phyloP scores from a whole-genome alignment of 2,888 invertebrate species.

The Adelphocoris suturalis region DNA sequence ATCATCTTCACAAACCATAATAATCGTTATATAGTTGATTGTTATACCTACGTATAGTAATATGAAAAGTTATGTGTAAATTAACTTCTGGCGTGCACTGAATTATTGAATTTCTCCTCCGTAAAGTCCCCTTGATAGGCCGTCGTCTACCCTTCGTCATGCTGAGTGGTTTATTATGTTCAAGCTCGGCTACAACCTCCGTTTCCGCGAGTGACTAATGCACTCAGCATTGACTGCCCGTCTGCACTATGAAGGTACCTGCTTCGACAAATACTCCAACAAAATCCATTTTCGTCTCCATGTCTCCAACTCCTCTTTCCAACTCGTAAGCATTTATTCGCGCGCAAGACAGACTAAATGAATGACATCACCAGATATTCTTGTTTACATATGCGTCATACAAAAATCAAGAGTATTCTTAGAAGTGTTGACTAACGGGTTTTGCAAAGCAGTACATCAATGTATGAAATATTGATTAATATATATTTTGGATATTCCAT shows the following conservation, averaged over 20 bases:
- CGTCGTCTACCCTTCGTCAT: background rate
- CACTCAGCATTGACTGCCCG: background rate
- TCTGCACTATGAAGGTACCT: background rate
- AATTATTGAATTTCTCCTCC: background rate
- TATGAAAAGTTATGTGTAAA: background rate
- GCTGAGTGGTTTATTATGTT: conserved; percentile 32
- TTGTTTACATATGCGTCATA: too few species aligned
- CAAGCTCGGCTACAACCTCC: background rate
- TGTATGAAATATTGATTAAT: too few species aligned
- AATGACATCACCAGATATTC: too few species aligned
- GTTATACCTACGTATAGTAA: too few species aligned
- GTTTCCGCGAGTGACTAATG: conserved; percentile 26
- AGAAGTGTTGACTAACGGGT: too few species aligned
- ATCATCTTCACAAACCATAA: too few species aligned
- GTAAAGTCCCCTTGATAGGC: background rate
- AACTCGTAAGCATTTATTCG: too few species aligned
- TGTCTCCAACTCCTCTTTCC: background rate
- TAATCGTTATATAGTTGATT: too few species aligned
- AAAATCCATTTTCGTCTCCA: background rate
- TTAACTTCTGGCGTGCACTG: background rate
- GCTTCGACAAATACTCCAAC: conserved; percentile 13
- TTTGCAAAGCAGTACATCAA: too few species aligned
- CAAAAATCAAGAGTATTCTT: too few species aligned
- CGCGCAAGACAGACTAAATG: too few species aligned
- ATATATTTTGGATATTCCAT: too few species aligned